A percentile compares a stretch with the other conserved stretches of the same genome.
phyloP scores from a whole-genome alignment of 2,797 vertebrate genomes.

The Malurus splendens region DNA sequence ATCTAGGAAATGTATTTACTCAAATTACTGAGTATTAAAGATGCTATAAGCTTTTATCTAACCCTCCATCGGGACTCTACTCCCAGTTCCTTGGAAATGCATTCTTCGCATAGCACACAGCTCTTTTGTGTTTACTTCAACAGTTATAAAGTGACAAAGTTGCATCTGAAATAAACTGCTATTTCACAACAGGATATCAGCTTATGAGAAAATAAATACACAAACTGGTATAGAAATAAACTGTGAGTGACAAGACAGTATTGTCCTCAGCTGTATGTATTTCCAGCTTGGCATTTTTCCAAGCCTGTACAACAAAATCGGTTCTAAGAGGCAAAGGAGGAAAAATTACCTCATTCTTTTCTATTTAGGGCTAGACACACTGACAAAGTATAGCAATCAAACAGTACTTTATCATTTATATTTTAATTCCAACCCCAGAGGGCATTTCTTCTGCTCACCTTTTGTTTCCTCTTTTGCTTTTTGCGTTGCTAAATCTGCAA shows the following conservation, averaged over 20 bases:
- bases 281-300: not conserved
- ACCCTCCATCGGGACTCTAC: not conserved
- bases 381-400: not conserved
- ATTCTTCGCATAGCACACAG: not conserved
- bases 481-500: constrained; percentile 95
- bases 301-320: not conserved
- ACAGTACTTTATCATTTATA: not conserved
- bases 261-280: not conserved
- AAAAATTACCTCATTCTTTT: not conserved
- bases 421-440: not conserved
- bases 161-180: not conserved
- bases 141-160: not conserved
- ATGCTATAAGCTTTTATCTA: not conserved
- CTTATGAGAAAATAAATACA: not conserved
- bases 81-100: not conserved
- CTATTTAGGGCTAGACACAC: not conserved
- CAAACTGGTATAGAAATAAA: not conserved
- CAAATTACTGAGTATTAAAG: not conserved
- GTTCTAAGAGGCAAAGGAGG: not conserved
- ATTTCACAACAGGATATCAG: not conserved
- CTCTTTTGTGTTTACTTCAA: not conserved
- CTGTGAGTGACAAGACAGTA: not conserved
- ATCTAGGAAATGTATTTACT: not conserved
- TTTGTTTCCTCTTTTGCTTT: constrained; percentile 98
- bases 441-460: constrained; percentile 72